A percentile compares a stretch with the other conserved stretches of the same genome.
Conservation (phyloP, 1,140 invertebrate species). For the Zaprionus kolodkinae region DNA sequence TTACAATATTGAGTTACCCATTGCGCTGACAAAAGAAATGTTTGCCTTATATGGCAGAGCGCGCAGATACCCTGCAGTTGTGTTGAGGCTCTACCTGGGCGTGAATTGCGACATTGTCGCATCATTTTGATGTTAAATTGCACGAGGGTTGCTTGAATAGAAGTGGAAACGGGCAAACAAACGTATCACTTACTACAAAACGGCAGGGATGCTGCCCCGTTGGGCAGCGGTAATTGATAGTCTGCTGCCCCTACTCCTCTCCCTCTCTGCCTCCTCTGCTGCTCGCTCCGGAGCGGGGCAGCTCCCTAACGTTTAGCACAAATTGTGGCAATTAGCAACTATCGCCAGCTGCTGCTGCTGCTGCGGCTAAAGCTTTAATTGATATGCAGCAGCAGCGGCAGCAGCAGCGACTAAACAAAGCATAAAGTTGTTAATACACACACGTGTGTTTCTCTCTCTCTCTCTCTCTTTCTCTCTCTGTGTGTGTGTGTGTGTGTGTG, state of each 20-base stretch:
- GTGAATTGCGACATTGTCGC: constrained; percentile 76
- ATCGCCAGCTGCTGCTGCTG: constrained; percentile 38
- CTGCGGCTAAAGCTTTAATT: constrained; percentile 64
- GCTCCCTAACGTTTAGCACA: constrained; percentile 73
- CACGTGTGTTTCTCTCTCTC: neutral
- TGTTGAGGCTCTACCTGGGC: constrained; percentile 65
- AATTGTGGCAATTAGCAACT: constrained; percentile 80
- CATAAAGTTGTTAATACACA: constrained; percentile 77
- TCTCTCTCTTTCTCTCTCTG: too few species aligned
- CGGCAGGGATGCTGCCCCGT: constrained; percentile 31
- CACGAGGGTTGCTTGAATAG: constrained; percentile 65
- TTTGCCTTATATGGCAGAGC: constrained; percentile 55
- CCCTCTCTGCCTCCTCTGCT: neutral
- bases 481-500: neutral
- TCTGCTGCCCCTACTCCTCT: constrained; percentile 32
- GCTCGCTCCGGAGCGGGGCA: neutral
- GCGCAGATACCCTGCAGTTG: constrained; percentile 8
- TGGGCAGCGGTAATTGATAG: constrained; percentile 69
- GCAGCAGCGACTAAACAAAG: constrained; percentile 60
- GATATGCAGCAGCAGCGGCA: constrained; percentile 61
- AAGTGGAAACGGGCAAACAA: constrained; percentile 33
- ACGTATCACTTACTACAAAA: constrained; percentile 53
- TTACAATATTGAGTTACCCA: constrained; percentile 84
- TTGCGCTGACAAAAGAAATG: constrained; percentile 56
- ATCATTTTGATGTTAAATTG: constrained; percentile 77